Base-by-base conservation (phyloP, 2,113 vertebrate species). In the Megaptera novaeangliae region DNA sequence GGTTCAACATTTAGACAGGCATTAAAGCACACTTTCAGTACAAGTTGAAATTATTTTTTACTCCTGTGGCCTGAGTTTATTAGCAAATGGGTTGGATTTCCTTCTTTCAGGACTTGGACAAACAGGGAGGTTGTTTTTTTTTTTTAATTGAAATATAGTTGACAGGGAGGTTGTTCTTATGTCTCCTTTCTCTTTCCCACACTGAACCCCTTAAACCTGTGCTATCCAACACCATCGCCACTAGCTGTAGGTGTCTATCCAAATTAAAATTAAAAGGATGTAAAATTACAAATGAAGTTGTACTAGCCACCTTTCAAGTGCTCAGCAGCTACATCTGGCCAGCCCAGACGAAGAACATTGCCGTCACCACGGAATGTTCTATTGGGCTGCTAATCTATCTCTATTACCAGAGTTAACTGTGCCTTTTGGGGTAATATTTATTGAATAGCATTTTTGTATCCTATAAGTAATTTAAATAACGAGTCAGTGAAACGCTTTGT, bases 1-100 rank as follows among this genome's bases (percentile, higher is more conserved):
- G 44, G 46, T 46, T 97, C 96, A 83, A 96, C 75, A 94, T 94
- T 93, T 96, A 97, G 90, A 88, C 71, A 90, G 92, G 69, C 93
- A 96, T 88, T 84, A 94, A 96, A 90, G 78, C 17, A 85, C n/a
- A 36, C 72, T 95, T 93, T 93, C 84, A 92, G 77, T 63, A 95
- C 31, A 92, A 94, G 66, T 66, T 77, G 80, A 95, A 97, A 71
- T 93, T 82, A 81, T 80, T 59, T 71, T 82, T 96, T 61, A 66
- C 41, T 93, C 34, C 71, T 15, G 8, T 18, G 14, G 83, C 20
- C 81, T 85, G 80, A 95, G 92, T 85, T 96, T 64, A 84, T 95
- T 78, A 94, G 46, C 83, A 91, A 52, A 93, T 68, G 81, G 96
- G 52, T 77, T 96, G 34, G 29, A 82, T 68, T 96, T 85, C 41